Evolutionary conservation across 1,140 invertebrate genomes (phyloP).

Genomic region (Phocides pigmalion): DNA sequence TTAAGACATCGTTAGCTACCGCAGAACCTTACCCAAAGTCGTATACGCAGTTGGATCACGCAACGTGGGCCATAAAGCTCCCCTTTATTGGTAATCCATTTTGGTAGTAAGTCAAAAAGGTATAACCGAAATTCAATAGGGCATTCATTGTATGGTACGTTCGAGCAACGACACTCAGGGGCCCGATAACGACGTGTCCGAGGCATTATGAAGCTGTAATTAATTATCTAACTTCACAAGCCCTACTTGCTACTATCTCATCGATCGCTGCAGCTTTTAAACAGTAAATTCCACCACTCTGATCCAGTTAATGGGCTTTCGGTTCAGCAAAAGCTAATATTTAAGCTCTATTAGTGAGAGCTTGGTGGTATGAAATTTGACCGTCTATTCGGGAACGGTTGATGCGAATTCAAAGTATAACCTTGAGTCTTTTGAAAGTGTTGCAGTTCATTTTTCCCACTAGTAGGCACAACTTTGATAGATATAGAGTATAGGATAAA

Average conservation of each 20-base stretch:
- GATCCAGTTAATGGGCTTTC: constrained; percentile 25
- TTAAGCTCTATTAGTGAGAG: not conserved
- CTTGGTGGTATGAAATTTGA: too few relatives aligned
- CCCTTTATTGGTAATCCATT: constrained; percentile 31
- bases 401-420: too few relatives aligned
- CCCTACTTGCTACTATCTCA: constrained; percentile 19
- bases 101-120: constrained; percentile 52
- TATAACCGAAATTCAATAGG: constrained; percentile 60
- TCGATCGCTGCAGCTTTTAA: constrained; percentile 26
- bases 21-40: not conserved
- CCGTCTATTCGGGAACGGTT: too few relatives aligned
- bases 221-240: constrained; percentile 51
- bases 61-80: constrained; percentile 15
- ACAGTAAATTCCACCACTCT: constrained; percentile 29
- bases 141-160: constrained; percentile 44
- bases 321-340: constrained; percentile 9
- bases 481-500: too few relatives aligned
- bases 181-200: constrained; percentile 46
- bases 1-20: not conserved
- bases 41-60: constrained; percentile 12
- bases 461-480: too few relatives aligned
- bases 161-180: constrained; percentile 52
- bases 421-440: too few relatives aligned
- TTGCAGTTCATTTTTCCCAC: too few relatives aligned
- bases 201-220: constrained; percentile 55